Evolutionary conservation across 2,797 vertebrate genomes (phyloP).

Genomic region (Octomys mimax): DNA sequence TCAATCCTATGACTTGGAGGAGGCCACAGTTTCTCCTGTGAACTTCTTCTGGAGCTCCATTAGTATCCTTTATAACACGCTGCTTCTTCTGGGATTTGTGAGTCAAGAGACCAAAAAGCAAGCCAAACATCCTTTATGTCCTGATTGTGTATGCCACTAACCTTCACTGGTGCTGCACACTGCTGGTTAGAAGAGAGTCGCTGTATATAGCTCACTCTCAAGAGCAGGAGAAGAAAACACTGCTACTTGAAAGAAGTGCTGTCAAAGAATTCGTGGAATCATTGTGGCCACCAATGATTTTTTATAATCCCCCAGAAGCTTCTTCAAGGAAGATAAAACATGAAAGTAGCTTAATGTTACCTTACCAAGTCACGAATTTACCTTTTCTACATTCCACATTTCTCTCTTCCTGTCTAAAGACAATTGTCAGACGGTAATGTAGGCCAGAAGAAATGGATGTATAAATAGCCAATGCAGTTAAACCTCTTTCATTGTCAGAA

Average conservation of each 20-base stretch:
- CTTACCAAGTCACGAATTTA: background rate
- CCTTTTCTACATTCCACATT: background rate
- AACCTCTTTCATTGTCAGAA: background rate
- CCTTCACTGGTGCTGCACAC: background rate
- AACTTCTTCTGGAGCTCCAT: background rate
- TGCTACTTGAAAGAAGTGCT: background rate
- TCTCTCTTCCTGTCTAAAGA: background rate
- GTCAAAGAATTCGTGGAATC: background rate
- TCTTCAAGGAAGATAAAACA: slow-evolving; percentile 1
- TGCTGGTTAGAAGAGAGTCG: background rate
- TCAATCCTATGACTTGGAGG: background rate
- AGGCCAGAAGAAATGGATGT: background rate
- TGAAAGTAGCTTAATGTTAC: background rate
- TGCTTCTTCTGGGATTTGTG: background rate
- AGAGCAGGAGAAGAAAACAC: background rate
- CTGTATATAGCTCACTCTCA: background rate
- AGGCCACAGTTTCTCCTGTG: background rate
- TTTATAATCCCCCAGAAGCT: background rate
- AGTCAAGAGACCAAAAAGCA: background rate
- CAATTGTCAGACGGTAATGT: background rate
- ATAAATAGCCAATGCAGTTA: background rate
- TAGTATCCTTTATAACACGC: background rate
- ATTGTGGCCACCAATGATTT: background rate
- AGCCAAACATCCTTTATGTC: background rate
- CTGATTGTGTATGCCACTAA: background rate